Base-by-base conservation (phyloP, 2,888 invertebrate genomes). In the Ectemnius continuus region DNA sequence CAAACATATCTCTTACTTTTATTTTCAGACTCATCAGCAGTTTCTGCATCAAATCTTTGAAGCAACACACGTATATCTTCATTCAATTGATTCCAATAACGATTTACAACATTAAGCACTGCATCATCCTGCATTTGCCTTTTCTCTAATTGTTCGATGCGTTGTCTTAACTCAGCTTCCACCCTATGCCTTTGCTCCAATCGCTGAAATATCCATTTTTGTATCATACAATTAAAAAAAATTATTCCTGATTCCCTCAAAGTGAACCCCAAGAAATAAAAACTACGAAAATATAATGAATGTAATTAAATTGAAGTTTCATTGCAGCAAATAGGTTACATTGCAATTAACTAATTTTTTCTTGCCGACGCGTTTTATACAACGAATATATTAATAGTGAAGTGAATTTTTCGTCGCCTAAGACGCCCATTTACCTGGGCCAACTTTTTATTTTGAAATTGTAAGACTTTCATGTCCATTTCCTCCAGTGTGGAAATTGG, bases 61-160 rank as follows among this genome's bases (percentile, higher is more conserved):
- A 99, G 91, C 70, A 99, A 91, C 14, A 99, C 96, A 80, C 99
- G 93, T 82, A 99, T 97, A 90, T 99, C 99, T 92, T 99, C 99
- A 92, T 99, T 99, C 36, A 99, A 92, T 91, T 97, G 95, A 92
- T 98, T 98, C 98, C 98, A 98, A 91, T 98, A 97, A 52, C 98
- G 94, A 92, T 99, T 99, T 8, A 99, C 98, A 67, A 99, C 98
- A 92, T 98, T 99, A 5, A 99, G 93, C 45, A 99, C 98, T 45
- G 98, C 98, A 92, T 99, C 99, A 90, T 99, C 99, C 90, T 98
- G 97, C 8, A 97, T 97, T 91, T 98, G 98, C 1, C 98, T 93
- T 89, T 98, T 97, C 88, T 98, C 98, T 73, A 98, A 91, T 90
- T 98, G 97, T 89, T 98, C 98, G 82, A 98, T 97, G 76, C 98